A percentile compares a stretch with the other conserved stretches of the same genome.
These are phyloP conservation scores for Henricia sp. DNA, from an alignment of 53 echinoderm and acorn worm genomes.

Conservation along the genomic window DNA sequence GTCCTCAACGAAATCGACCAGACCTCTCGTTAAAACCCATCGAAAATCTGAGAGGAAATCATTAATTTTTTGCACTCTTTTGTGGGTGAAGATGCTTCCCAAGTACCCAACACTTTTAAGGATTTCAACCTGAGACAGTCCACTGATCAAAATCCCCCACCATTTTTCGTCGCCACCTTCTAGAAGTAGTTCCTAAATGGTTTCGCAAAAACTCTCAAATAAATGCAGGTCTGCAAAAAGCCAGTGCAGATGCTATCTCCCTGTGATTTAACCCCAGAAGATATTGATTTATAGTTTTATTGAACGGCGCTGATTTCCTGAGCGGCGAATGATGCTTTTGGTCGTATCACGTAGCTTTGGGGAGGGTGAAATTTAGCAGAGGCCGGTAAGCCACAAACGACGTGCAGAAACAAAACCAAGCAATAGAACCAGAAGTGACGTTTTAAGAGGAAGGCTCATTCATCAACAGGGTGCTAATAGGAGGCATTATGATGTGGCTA, in stretches of 20 bases:
- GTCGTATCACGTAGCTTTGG: constrained; percentile 42
- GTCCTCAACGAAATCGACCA: background rate
- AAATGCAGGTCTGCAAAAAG: constrained; percentile 25
- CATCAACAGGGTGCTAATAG: no score
- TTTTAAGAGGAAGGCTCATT: no score
- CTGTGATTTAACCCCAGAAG: constrained; percentile 17
- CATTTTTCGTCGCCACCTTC: background rate
- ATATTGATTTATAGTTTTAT: constrained; percentile 59
- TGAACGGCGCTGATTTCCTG: constrained; percentile 49
- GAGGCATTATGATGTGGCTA: no score
- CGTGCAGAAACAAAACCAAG: no score
- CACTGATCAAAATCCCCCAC: background rate
- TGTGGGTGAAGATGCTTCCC: background rate
- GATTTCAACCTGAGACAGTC: background rate
- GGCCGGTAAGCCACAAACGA: no score
- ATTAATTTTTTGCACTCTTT: constrained; percentile 39
- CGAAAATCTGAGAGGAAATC: constrained; percentile 39
- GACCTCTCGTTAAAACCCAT: background rate
- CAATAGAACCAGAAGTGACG: no score
- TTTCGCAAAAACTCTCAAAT: constrained; percentile 43
- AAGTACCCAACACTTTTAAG: constrained; percentile 23
- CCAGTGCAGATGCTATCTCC: background rate
- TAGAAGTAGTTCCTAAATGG: background rate
- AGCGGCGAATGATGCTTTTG: constrained; percentile 44
- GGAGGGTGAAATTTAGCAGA: no score